A percentile compares a stretch with the other conserved stretches of the same genome.
These are phyloP conservation scores for Luperina testacea DNA, from an alignment of 2,888 invertebrate genomes.

Conservation along the genomic window DNA sequence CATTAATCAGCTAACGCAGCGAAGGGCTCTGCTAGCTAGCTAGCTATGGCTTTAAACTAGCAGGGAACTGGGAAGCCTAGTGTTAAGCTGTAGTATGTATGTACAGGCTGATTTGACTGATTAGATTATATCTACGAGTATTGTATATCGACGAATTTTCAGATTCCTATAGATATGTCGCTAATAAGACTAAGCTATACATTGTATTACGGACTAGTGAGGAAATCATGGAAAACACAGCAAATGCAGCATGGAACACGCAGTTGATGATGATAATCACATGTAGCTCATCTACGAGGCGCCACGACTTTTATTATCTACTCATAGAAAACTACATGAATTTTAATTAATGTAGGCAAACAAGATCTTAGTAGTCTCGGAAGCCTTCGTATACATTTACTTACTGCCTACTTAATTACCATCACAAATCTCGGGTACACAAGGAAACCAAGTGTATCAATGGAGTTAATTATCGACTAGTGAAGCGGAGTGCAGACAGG, in stretches of 20 bases:
- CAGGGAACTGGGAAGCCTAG: neutral
- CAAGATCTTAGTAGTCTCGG: conserved; percentile 18
- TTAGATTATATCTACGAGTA: neutral
- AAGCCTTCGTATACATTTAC: conserved; percentile 22
- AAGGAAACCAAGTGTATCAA: conserved; percentile 25
- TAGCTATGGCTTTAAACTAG: neutral
- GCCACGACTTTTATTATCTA: conserved; percentile 19
- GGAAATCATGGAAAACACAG: conserved; percentile 13
- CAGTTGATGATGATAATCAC: conserved; percentile 3
- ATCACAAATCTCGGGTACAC: conserved; percentile 26
- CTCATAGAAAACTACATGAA: conserved; percentile 28
- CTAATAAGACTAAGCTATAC: neutral
- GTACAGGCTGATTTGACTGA: neutral
- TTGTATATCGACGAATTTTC: neutral
- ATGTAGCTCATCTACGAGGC: conserved; percentile 17
- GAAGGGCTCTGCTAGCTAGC: neutral
- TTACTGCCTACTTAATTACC: conserved; percentile 30
- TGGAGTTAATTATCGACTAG: conserved; percentile 30
- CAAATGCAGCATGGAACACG: neutral
- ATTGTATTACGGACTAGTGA: too few species aligned
- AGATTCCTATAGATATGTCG: neutral
- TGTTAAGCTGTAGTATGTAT: neutral
- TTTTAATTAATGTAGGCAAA: conserved; percentile 28
- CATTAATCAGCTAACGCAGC: neutral
- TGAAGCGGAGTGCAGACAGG: conserved; percentile 1